Percentiles rank a stretch among this genome's conserved stretches.
These are phyloP conservation scores for Rhea americana DNA, from an alignment of 2,113 vertebrate species.

Conservation along the genomic window DNA sequence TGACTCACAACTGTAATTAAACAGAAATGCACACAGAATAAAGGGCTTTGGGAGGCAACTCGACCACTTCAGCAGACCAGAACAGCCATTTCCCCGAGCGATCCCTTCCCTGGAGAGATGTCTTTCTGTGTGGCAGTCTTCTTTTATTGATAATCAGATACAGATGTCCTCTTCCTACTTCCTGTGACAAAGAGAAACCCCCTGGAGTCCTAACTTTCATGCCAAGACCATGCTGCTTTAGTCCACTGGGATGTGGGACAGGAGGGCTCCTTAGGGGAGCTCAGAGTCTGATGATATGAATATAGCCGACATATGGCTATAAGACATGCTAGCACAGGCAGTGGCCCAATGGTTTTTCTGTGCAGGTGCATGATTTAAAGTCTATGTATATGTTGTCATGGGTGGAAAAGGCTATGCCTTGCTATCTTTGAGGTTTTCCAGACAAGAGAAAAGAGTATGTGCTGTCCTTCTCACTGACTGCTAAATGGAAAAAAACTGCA, in stretches of 20 bases:
- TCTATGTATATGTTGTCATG: background rate
- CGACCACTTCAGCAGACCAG: background rate
- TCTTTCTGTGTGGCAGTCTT: background rate
- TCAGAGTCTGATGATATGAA: background rate
- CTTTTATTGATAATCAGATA: background rate
- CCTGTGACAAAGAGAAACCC: background rate
- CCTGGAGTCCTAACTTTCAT: background rate
- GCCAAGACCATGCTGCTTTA: background rate
- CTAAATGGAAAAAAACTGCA: background rate
- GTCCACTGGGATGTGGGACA: background rate
- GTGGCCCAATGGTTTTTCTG: background rate
- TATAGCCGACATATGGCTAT: no score
- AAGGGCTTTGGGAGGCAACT: background rate
- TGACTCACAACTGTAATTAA: background rate
- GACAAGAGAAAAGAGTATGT: background rate
- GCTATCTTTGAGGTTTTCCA: background rate
- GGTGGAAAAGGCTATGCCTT: background rate
- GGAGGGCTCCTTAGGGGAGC: background rate
- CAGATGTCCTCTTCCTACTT: background rate
- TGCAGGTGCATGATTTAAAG: background rate
- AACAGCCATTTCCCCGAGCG: background rate
- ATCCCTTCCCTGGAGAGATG: background rate
- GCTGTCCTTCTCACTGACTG: background rate
- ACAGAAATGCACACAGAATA: background rate
- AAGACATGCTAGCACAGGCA: no score